phyloP scores from a whole-genome alignment of 2,797 vertebrate genomes.

The Argya squamiceps region DNA sequence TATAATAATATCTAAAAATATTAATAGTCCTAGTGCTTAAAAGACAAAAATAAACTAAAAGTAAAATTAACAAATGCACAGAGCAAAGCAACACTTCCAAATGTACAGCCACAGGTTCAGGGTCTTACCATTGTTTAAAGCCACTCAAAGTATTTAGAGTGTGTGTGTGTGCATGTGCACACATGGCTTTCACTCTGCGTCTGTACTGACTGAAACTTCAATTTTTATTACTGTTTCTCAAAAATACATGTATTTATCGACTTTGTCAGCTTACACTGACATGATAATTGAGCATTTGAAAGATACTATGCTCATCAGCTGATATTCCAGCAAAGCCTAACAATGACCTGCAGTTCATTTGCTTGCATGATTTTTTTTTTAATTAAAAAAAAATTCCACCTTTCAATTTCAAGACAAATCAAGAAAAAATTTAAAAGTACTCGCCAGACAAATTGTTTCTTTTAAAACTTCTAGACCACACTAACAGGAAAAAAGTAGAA shows the following conservation, averaged over 20 bases:
- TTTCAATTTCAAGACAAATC: not conserved
- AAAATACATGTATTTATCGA: not conserved
- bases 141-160: not conserved
- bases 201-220: not conserved
- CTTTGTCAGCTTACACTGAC: not conserved
- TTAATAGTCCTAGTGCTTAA: not conserved
- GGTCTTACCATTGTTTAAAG: not conserved
- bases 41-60: not conserved
- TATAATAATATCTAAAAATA: not conserved
- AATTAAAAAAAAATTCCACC: not conserved
- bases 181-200: not conserved
- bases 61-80: not conserved
- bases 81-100: not conserved
- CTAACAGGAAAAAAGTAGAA: not conserved
- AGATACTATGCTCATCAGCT: not conserved
- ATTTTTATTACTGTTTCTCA: not conserved
- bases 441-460: not conserved
- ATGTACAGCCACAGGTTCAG: not conserved
- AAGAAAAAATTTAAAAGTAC: not conserved
- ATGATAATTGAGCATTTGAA: not conserved
- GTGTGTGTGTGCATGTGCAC: accelerated
- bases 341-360: not conserved
- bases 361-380: not conserved
- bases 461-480: not conserved
- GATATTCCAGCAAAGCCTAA: not conserved